A percentile compares a stretch with the other conserved stretches of the same genome.
Evolutionary conservation across 2,888 invertebrate genomes (phyloP).

Genomic region (Habrosyne pyritoides): DNA sequence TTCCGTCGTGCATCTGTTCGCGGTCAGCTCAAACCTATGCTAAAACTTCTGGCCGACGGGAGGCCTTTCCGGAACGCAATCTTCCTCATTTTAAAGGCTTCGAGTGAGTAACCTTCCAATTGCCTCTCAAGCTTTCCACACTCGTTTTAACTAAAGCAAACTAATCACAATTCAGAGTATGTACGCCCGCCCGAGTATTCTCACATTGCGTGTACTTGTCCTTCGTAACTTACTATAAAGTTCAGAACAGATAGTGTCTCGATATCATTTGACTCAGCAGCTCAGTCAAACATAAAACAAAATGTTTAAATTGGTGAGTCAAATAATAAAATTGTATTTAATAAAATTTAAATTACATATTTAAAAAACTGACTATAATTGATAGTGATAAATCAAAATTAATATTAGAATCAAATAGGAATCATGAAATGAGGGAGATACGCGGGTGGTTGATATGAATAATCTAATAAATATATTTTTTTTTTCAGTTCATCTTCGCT

Average conservation of each 20-base stretch:
- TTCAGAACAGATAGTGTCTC: conserved; percentile 19
- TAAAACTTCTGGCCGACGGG: too few relatives aligned
- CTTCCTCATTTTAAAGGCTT: not conserved
- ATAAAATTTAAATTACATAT: conserved; percentile 11
- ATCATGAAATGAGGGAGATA: too few relatives aligned
- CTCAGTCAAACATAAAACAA: conserved; percentile 33
- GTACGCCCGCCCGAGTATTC: conserved; percentile 13
- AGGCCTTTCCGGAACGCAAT: not conserved
- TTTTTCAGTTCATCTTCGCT: conserved; percentile 69
- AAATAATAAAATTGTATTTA: not conserved
- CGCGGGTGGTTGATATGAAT: too few relatives aligned
- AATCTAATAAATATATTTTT: conserved; percentile 15
- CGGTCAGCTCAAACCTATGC: too few relatives aligned
- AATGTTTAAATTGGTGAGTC: conserved; percentile 59
- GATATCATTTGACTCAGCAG: conserved; percentile 50
- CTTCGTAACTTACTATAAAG: conserved; percentile 58
- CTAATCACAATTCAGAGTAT: conserved; percentile 42
- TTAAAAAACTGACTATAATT: too few relatives aligned
- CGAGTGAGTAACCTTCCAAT: not conserved
- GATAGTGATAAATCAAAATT: too few relatives aligned
- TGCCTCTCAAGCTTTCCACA: not conserved
- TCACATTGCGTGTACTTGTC: conserved; percentile 37
- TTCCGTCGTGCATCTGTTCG: too few relatives aligned
- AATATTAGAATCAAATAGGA: too few relatives aligned
- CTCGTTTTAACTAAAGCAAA: not conserved